Evolutionary conservation across 2,888 invertebrate species (phyloP).

Genomic region (Malacosoma neustria): DNA sequence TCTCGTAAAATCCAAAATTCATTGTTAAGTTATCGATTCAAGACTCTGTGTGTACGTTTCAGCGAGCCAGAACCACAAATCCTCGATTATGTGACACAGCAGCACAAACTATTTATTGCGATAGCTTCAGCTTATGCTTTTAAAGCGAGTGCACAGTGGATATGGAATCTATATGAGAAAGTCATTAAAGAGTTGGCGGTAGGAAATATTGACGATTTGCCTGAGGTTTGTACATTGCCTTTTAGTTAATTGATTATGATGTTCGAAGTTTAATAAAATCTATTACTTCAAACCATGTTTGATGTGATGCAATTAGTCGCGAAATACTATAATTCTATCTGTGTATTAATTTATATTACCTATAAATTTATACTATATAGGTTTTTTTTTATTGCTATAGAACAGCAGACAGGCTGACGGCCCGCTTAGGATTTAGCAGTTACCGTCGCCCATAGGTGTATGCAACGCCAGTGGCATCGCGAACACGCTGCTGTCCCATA

Average conservation of each 20-base stretch:
- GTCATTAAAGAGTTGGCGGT: conserved; percentile 82
- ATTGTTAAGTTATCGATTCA: no score
- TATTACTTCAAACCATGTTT: no score
- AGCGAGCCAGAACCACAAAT: conserved; percentile 91
- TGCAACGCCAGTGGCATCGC: not conserved
- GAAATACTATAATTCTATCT: no score
- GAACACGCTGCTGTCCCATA: not conserved
- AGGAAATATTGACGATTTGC: conserved; percentile 85
- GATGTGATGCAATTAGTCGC: no score
- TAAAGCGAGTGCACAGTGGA: conserved; percentile 79
- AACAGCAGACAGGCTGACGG: not conserved
- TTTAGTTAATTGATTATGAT: no score
- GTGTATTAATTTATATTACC: no score
- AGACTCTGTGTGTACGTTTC: no score
- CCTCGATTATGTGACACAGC: conserved; percentile 94
- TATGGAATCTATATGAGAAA: conserved; percentile 86
- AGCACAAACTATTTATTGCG: conserved; percentile 91
- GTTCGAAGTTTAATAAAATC: no score
- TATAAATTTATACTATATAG: not conserved
- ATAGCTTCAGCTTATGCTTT: conserved; percentile 88
- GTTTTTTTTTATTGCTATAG: not conserved
- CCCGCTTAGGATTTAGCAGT: not conserved
- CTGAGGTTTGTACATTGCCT: conserved; percentile 81
- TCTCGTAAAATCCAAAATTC: no score
- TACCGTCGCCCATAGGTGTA: not conserved